Evolutionary conservation across 2,797 vertebrate species (phyloP).

Genomic region (Rhinoraja longicauda): DNA sequence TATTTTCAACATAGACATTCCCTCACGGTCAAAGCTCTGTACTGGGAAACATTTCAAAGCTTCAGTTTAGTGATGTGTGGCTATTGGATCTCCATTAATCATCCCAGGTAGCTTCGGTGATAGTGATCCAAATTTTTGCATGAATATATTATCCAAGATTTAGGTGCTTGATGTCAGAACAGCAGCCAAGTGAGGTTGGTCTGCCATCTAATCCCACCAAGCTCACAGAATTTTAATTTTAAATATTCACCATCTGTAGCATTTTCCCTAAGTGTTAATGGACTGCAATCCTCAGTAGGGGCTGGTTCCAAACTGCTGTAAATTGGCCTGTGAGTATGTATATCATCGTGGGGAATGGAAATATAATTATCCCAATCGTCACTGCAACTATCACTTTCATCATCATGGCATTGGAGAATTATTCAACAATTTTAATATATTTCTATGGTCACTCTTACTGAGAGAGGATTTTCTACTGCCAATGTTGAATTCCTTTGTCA

Average conservation of each 20-base stretch:
- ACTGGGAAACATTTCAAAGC: background rate
- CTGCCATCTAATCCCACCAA: background rate
- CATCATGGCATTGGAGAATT: background rate
- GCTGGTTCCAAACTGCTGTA: background rate
- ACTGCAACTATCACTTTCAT: background rate
- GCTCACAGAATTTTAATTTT: background rate
- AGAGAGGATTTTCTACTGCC: background rate
- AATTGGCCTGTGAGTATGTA: background rate
- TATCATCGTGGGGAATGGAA: background rate
- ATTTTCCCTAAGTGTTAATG: background rate
- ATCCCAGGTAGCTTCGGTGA: background rate
- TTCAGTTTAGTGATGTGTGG: background rate
- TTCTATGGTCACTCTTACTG: background rate
- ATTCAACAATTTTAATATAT: background rate
- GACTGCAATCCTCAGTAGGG: background rate
- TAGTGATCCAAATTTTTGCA: background rate
- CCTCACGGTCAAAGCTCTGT: background rate
- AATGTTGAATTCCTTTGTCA: background rate
- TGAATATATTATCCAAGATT: background rate
- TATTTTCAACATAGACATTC: background rate
- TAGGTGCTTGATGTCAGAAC: background rate
- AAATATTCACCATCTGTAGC: no score
- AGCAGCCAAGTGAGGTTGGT: background rate
- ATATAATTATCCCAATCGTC: background rate
- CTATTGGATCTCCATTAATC: background rate